Conservation (phyloP, 2,113 vertebrate genomes). For the Cheirogaleus medius region DNA sequence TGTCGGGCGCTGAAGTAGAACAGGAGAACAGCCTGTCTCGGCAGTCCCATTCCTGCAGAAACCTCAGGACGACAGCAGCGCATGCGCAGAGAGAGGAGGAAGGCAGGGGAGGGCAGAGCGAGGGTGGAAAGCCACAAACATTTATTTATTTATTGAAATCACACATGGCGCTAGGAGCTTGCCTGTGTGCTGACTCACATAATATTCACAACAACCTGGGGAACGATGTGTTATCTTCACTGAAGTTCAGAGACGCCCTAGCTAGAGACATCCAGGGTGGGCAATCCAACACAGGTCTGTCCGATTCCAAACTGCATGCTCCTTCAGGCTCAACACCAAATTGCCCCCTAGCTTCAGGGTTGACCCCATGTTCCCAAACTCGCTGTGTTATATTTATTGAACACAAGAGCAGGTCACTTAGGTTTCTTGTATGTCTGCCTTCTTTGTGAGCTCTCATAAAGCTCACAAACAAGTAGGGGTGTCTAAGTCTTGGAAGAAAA, state of each 20-base stretch:
- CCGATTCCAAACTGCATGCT: accelerated
- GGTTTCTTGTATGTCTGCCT: not conserved
- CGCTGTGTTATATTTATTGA: not conserved
- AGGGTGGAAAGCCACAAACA: not conserved
- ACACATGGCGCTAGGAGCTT: accelerated
- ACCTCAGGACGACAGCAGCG: not conserved
- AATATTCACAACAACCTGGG: not conserved
- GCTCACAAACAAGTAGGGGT: not conserved
- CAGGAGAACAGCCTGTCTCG: not conserved
- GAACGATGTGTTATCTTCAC: accelerated
- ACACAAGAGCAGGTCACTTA: not conserved
- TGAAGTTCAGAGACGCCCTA: not conserved
- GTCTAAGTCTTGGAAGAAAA: not conserved
- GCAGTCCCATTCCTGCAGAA: not conserved
- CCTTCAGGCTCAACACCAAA: not conserved
- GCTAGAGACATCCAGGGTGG: not conserved
- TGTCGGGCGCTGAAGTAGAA: not conserved
- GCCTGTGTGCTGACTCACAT: not conserved
- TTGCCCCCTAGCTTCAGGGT: not conserved
- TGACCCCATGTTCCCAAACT: not conserved
- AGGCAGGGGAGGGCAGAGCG: not conserved
- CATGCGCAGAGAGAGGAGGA: not conserved
- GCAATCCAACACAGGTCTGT: not conserved
- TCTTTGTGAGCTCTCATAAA: not conserved
- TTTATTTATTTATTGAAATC: not conserved